A percentile compares a stretch with the other conserved stretches of the same genome.
phyloP scores from a whole-genome alignment of 2,888 invertebrate species.

The Bombylius major region DNA sequence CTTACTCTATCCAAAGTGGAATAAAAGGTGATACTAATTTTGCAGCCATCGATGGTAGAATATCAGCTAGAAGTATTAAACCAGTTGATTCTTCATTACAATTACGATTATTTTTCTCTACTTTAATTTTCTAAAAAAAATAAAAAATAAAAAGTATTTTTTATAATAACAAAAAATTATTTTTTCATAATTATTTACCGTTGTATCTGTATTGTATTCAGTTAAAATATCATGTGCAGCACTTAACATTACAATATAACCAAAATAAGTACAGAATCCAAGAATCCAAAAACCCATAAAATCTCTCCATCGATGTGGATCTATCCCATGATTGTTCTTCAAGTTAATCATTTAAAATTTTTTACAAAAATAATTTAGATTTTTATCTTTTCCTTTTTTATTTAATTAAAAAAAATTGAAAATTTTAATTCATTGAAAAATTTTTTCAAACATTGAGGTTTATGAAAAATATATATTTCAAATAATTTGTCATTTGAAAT shows the following conservation, averaged over 20 bases:
- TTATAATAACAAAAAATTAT: too few species aligned
- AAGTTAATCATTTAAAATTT: too few species aligned
- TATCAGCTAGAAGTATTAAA: slow-evolving; percentile 66
- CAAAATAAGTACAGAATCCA: slow-evolving; percentile 75
- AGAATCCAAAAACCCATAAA: slow-evolving; percentile 59
- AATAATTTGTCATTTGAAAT: too few species aligned
- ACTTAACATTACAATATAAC: slow-evolving; percentile 75
- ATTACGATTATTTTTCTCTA: too few species aligned
- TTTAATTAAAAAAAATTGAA: too few species aligned
- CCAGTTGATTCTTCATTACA: slow-evolving; percentile 62
- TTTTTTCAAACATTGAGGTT: too few species aligned
- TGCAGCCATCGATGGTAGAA: slow-evolving; percentile 56
- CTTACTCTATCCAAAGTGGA: slow-evolving; percentile 53
- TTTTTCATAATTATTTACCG: slow-evolving; percentile 19
- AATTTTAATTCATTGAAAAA: too few species aligned
- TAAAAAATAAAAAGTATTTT: too few species aligned
- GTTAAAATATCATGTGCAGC: slow-evolving; percentile 61
- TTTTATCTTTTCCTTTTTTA: too few species aligned
- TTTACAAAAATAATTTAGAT: too few species aligned
- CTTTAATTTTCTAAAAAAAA: too few species aligned
- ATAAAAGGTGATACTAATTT: slow-evolving; percentile 61
- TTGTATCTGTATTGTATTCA: slow-evolving; percentile 10
- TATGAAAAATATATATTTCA: too few species aligned
- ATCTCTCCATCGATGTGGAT: slow-evolving; percentile 39
- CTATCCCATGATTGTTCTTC: slow-evolving; percentile 4